These are phyloP conservation scores for Ctena decussata DNA, from an alignment of 2,888 invertebrate genomes.

Conservation along the genomic window DNA sequence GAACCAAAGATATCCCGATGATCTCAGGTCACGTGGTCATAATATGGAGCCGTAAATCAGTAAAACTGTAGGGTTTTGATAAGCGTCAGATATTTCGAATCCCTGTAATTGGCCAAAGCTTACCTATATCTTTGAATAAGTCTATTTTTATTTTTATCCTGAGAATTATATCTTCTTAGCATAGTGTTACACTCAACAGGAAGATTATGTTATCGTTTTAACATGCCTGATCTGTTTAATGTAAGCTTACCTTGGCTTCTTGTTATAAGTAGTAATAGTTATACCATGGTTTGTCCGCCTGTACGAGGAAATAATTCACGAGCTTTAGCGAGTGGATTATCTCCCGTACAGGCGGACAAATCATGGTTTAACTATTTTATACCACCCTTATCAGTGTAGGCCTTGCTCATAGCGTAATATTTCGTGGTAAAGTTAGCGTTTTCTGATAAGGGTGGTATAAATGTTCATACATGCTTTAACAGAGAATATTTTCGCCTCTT, in stretches of 20 bases:
- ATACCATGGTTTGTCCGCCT: too few species aligned
- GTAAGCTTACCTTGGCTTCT: not conserved
- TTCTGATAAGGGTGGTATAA: too few species aligned
- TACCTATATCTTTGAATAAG: not conserved
- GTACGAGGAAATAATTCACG: too few species aligned
- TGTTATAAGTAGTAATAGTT: not conserved
- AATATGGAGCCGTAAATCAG: conserved; percentile 43
- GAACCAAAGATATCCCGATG: not conserved
- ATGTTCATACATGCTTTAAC: too few species aligned
- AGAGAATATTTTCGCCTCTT: too few species aligned
- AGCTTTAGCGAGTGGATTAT: too few species aligned
- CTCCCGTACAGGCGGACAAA: too few species aligned
- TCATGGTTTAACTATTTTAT: too few species aligned
- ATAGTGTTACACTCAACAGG: not conserved
- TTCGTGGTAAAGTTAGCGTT: too few species aligned
- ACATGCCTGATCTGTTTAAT: conserved; percentile 4
- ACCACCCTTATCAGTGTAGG: too few species aligned
- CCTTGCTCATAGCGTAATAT: too few species aligned
- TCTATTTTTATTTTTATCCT: not conserved
- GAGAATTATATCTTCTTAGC: not conserved
- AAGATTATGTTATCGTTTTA: not conserved
- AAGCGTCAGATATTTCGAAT: conserved; percentile 63
- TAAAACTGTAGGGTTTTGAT: conserved; percentile 46
- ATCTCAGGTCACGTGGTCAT: not conserved
- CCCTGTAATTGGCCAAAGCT: conserved; percentile 36